Evolutionary conservation across 2,113 vertebrate species (phyloP), one percentile per base, ranked within the genome.

Genomic region (Oplegnathus fasciatus): DNA sequence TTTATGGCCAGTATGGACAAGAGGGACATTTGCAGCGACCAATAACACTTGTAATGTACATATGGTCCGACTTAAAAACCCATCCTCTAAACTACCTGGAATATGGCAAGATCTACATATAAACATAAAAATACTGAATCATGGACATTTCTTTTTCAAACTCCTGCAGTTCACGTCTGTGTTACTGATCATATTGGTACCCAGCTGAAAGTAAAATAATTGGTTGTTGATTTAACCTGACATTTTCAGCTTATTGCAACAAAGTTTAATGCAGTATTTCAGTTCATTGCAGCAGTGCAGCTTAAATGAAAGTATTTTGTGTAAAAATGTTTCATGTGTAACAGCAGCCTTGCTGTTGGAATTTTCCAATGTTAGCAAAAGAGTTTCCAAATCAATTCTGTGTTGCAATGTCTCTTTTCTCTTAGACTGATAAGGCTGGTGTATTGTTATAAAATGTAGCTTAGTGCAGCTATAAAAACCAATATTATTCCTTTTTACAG

Each of bases 401-500:
- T 61, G 40, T 32, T 20, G 57, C 70, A 71, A 55, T 5, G 1
- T 68, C 55, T 58, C 18, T n/a, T 61, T 62, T 9, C 54, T 2
- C 24, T 48, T 64, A 20, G 6, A 37, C 50, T 65, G 20, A 70
- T 52, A 75, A 52, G 9, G 40, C 15, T 28, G 22, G 0, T 78
- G 10, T n/a, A 3, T 34, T 70, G 15, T 44, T 42, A 0, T 77
- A 10, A 67, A 52, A 57, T 46, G 5, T 40, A 13, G 1, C 7
- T n/a, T 17, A 69, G 1, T 40, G 13, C 26, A 22, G 8, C 37
- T 32, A 20, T 74, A 76, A 77, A 80, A 50, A 32, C 3, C 7
- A 1, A 2, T 24, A 84, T 14, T n/a, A 8, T 55, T 52, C 79
- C n/a, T 52, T 26, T 83, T 72, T 82, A 79, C 95, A 94, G 91